These are phyloP conservation scores for Metopia argyrocephala DNA, from an alignment of 2,888 invertebrate species.

Conservation along the genomic window DNA sequence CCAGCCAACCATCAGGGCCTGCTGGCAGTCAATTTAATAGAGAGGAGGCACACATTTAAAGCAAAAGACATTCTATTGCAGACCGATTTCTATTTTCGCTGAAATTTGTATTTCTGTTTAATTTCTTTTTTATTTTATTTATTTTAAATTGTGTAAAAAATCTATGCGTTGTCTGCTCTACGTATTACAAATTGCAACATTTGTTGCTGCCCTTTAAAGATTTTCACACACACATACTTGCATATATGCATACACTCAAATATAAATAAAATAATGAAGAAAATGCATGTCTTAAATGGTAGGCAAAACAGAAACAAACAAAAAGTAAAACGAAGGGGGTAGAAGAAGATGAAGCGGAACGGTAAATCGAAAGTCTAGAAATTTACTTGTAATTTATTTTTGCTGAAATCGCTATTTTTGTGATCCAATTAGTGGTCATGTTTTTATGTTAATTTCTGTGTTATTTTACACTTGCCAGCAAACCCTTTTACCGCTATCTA, in stretches of 20 bases:
- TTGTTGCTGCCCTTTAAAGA: constrained; percentile 62
- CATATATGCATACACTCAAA: too few relatives aligned
- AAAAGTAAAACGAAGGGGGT: background rate
- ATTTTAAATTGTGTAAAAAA: too few relatives aligned
- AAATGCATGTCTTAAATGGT: background rate
- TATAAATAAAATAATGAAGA: background rate
- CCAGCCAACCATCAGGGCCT: constrained; percentile 13
- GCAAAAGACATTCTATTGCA: background rate
- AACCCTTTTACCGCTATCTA: too few relatives aligned
- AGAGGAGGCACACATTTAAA: constrained; percentile 38
- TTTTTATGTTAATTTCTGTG: constrained; percentile 54
- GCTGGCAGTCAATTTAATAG: constrained; percentile 38
- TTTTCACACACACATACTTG: constrained; percentile 19
- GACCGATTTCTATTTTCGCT: too few relatives aligned
- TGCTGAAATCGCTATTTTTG: constrained; percentile 46
- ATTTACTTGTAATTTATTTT: constrained; percentile 30
- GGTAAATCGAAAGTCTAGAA: too few relatives aligned
- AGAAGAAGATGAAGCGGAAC: too few relatives aligned
- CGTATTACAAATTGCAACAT: constrained; percentile 24
- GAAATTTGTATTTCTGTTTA: too few relatives aligned
- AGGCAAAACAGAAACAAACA: constrained; percentile 1
- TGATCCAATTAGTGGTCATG: constrained; percentile 62
- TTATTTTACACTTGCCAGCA: constrained; percentile 37
- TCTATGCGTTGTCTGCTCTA: background rate
- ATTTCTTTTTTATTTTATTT: too few relatives aligned